These are phyloP conservation scores for Dynastes hyllus DNA, from an alignment of 2,888 invertebrate species.

Conservation along the genomic window DNA sequence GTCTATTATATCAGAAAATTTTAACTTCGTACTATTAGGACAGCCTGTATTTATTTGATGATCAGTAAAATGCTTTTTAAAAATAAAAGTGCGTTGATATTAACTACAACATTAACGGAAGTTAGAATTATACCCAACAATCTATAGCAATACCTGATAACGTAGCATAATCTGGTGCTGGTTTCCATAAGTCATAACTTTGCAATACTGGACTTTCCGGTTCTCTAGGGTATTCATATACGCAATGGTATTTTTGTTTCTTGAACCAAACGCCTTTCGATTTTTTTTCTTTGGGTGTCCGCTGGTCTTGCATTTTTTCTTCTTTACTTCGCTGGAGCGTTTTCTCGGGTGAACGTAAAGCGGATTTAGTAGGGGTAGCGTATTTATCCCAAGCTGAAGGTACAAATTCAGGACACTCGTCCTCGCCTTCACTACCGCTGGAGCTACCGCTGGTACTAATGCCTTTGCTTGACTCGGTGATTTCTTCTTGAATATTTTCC, in stretches of 20 bases:
- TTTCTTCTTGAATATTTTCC: constrained; percentile 65
- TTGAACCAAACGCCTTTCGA: constrained; percentile 81
- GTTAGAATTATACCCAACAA: background rate
- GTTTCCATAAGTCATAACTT: constrained; percentile 68
- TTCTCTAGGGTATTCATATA: constrained; percentile 89
- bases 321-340: constrained; percentile 61
- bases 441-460: constrained; percentile 55
- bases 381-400: constrained; percentile 89
- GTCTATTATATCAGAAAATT: too few relatives aligned
- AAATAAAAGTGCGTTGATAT: too few relatives aligned
- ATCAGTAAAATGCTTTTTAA: too few relatives aligned
- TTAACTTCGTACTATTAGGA: too few relatives aligned
- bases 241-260: constrained; percentile 87
- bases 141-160: constrained; percentile 71
- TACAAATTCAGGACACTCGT: constrained; percentile 80
- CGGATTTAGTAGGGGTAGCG: constrained; percentile 84
- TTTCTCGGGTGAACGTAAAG: constrained; percentile 78
- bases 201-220: constrained; percentile 71
- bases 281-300: constrained; percentile 61
- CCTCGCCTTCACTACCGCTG: constrained; percentile 75
- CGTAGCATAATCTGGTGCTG: constrained; percentile 67
- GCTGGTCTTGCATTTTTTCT: constrained; percentile 35
- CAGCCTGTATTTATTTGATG: too few relatives aligned
- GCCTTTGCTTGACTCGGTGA: constrained; percentile 33
- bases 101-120: too few relatives aligned